Evolutionary conservation across 2,113 vertebrate genomes (phyloP).

Genomic region (Eurystomus gularis): DNA sequence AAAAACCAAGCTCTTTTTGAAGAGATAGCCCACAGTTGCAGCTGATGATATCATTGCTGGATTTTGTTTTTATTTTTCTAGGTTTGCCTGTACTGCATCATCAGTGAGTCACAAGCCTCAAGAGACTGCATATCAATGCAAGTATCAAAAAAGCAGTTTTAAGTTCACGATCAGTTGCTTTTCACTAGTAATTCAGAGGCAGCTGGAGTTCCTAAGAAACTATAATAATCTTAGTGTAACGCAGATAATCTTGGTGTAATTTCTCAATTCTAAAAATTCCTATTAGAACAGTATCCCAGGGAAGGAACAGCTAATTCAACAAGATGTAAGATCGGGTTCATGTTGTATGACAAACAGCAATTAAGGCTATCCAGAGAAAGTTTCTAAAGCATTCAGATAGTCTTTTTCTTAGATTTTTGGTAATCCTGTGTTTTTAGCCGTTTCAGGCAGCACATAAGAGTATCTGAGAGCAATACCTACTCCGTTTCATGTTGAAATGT

Average conservation of each 20-base stretch:
- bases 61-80: background rate
- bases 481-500: constrained; percentile 1
- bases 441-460: background rate
- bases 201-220: background rate
- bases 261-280: background rate
- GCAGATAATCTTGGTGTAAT: too few species aligned
- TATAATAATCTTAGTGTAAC: background rate
- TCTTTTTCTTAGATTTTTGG: background rate
- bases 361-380: background rate
- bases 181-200: background rate
- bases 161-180: background rate
- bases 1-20: background rate
- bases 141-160: background rate
- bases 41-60: constrained; percentile 24
- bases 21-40: background rate
- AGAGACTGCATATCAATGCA: background rate
- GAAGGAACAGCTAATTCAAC: background rate
- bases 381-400: background rate
- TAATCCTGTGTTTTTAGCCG: background rate
- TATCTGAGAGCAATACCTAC: constrained; percentile 2
- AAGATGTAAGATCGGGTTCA: background rate
- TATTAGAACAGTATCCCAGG: background rate
- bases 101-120: constrained; percentile 42
- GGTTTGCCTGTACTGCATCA: constrained; percentile 34
- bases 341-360: background rate